Base-by-base conservation (phyloP, 35 echinoderm and acorn worm species). In the Apostichopus parvimensis region DNA sequence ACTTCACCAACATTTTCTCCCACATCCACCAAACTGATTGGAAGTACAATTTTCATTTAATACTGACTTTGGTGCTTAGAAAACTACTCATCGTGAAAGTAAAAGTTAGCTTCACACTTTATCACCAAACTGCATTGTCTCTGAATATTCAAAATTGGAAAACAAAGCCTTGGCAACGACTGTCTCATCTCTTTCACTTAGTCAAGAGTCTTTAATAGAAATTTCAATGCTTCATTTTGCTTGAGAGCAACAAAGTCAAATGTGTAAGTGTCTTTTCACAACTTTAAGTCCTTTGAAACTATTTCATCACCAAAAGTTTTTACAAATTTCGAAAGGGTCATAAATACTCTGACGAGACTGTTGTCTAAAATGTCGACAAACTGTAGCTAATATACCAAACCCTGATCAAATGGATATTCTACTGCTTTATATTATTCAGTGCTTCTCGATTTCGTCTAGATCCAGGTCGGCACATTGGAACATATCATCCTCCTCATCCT, bases 371-470 rank as follows among this genome's bases (percentile, higher is more conserved):
- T 61, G 58, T 45, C 24, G 71, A 20, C 71, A 6, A 14, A 7
- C n/a, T 22, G 6, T 75, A 75, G 6, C 22, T 75, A 7, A 75
- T 7, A 75, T 75, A 75, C 20, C 71, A 75, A 20, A 22, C 20
- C 71, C 17, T 75, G 71, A 75, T 75, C 71, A 4, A n/a, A 18
- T 75, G 71, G n/a, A 75, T 75, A 75, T 75, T 75, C 18, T 1
- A 13, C 7, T 9, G 58, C 12, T 61, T 75, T 18, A 15, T 59
- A 57, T 6, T 53, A 5, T 78, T 94, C 91, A 97, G 78, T 92
- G 91, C 73, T 97, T 94, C 92, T 97, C 95, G 86, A 97, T 97
- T 84, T 87, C 93, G 75, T 97, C 95, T 24, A 97, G 86, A 59
- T 97, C 95, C 52, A 97, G 65, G 22, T 97, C 95, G 26, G 76